Conservation (phyloP, 2,113 vertebrate species). For the Carassius auratus region DNA sequence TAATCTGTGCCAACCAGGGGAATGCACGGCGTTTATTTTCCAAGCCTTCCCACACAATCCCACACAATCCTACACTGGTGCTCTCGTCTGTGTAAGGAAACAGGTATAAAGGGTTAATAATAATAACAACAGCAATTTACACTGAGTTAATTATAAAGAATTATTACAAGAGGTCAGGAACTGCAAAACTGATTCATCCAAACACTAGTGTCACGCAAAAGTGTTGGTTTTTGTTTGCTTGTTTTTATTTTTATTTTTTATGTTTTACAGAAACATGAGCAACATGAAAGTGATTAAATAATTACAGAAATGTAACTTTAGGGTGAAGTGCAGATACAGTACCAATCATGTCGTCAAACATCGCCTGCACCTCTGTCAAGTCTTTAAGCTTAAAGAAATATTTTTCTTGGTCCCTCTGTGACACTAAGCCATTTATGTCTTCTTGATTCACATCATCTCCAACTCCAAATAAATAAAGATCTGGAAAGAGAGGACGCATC, state of each 20-base stretch:
- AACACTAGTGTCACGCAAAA: no score
- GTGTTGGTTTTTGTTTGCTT: no score
- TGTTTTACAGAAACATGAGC: not conserved
- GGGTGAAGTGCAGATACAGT: not conserved
- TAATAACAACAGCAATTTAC: no score
- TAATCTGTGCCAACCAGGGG: no score
- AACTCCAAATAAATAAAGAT: constrained; percentile 76
- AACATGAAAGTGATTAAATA: not conserved
- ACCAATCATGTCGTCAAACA: constrained; percentile 76
- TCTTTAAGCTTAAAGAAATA: constrained; percentile 68
- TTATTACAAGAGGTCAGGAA: no score
- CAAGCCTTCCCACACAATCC: no score
- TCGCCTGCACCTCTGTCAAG: not conserved
- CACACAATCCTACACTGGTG: constrained; percentile 58
- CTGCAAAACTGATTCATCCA: no score
- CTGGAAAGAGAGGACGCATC: constrained; percentile 57
- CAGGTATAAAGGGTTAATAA: not conserved
- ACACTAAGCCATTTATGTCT: constrained; percentile 58
- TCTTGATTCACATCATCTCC: constrained; percentile 55
- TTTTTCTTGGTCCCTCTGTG: constrained; percentile 14
- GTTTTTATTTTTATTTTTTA: not conserved
- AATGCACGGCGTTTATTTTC: no score
- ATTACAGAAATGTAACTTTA: not conserved
- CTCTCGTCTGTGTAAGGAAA: constrained; percentile 66
- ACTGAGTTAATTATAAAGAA: no score